Conservation (phyloP, 1,140 invertebrate genomes). For the Caenorhabditis latens region DNA sequence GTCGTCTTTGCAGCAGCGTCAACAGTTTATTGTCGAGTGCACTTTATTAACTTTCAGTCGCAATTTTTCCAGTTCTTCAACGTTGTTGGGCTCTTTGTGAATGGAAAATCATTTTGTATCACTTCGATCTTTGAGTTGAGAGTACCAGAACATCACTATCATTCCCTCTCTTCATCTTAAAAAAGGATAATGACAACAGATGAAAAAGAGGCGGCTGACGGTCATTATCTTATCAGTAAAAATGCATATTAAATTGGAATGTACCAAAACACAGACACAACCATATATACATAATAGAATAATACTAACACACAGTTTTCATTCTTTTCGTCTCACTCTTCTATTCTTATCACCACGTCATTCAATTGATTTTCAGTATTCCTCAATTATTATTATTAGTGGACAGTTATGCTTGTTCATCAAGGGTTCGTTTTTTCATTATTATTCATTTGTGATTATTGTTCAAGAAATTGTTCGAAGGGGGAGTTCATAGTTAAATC, state of each 20-base stretch:
- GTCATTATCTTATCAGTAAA: slow-evolving; percentile 52
- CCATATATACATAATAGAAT: slow-evolving; percentile 15
- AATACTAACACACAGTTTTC: neutral
- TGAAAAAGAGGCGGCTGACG: neutral
- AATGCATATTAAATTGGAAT: neutral
- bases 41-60: too few relatives aligned
- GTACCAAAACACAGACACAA: slow-evolving; percentile 19
- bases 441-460: neutral
- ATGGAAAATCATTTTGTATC: too few relatives aligned
- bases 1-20: too few relatives aligned
- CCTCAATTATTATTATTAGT: neutral
- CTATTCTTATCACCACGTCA: slow-evolving; percentile 14
- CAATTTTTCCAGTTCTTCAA: too few relatives aligned
- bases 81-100: too few relatives aligned
- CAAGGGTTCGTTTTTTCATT: slow-evolving; percentile 23
- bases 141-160: neutral
- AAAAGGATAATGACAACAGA: neutral
- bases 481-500: too few relatives aligned
- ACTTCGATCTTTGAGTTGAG: too few relatives aligned
- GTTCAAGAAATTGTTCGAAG: neutral
- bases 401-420: slow-evolving; percentile 18
- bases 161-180: neutral
- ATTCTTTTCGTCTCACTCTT: neutral
- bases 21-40: too few relatives aligned
- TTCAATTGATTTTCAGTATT: slow-evolving; percentile 31